Evolutionary conservation across 1,140 invertebrate genomes (phyloP), one percentile per base, ranked within the genome.

Genomic region (Dendroctonus valens): DNA sequence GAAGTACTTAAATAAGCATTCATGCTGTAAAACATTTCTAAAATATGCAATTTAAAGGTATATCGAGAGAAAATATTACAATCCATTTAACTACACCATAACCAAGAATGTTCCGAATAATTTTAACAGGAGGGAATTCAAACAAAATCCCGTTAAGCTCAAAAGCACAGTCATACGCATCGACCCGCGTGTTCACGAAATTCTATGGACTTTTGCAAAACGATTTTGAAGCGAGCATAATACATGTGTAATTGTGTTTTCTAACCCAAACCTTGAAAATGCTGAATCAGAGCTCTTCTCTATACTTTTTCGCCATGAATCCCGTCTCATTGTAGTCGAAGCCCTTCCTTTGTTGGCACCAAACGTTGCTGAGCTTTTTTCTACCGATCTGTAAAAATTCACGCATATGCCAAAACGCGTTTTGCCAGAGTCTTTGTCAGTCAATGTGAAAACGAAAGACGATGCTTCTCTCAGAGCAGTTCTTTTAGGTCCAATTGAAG

Each of bases 371-470:
- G 74, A 69, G 37, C 57, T 78, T 75, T 83, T 85, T 75, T 94
- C 89, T 52, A 97, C 87, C 0, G 94, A 91, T 50, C 96, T 87
- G 82, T 98, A 99, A 80, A 99, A 99, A 79, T 99, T 99, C 37
- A 99, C 90, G 81, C 97, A 99, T 68, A 98, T 94, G 26, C 97
- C 97, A 78, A 93, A 97, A 38, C 94, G 59, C 5, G 73, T 80
- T 76, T 78, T 77, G 86, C 94, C 94, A 7, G 96, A 97, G 81
- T 99, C 98, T 81, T 99, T 99, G 79, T 99, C 97, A 12, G 97
- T 99, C 58, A 99, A 85, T 5, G 95, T 96, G 77, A 99, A 99
- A 6, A 99, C 96, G 82, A 99, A 99, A 15, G 96, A 97, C 41
- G 92, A 93, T 38, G 93, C 91, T 79, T 98, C 95, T 59, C 94